Percentiles rank a stretch among this genome's conserved stretches.
These are phyloP conservation scores for Muscicapa adusta DNA, from an alignment of 2,113 vertebrate genomes.

Conservation along the genomic window DNA sequence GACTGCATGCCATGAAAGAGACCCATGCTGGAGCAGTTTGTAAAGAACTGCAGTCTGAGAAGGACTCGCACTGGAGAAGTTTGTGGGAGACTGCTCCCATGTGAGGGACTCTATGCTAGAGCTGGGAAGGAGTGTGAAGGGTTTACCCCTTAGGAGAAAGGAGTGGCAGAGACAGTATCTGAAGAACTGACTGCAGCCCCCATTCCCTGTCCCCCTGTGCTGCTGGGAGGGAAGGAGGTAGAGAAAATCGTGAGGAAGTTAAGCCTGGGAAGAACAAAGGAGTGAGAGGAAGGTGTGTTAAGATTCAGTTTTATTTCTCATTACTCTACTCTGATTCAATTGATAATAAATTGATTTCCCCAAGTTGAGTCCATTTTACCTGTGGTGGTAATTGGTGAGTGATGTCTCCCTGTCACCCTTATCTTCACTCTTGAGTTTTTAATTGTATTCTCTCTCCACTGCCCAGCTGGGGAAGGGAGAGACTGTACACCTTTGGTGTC, in stretches of 20 bases:
- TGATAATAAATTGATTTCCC: neutral
- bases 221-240: neutral
- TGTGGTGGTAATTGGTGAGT: neutral
- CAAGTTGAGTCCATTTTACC: neutral
- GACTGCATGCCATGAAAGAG: neutral
- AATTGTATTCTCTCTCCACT: neutral
- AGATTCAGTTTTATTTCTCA: neutral
- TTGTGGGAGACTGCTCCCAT: accelerated
- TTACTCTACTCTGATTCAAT: neutral
- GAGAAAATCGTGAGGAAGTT: neutral
- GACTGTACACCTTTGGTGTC: neutral
- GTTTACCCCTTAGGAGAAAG: neutral
- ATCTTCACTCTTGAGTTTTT: neutral
- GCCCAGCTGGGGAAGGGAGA: neutral
- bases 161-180: neutral
- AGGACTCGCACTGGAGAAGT: neutral
- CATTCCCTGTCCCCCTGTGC: neutral
- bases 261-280: neutral
- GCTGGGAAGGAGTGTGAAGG: neutral
- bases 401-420: neutral
- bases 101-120: neutral
- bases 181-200: neutral
- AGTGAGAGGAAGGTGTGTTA: neutral
- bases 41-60: neutral
- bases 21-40: neutral